Percentiles rank a stretch among this genome's conserved stretches.
These are phyloP conservation scores for Fukomys damarensis DNA, from an alignment of 2,113 vertebrate species.

Conservation along the genomic window DNA sequence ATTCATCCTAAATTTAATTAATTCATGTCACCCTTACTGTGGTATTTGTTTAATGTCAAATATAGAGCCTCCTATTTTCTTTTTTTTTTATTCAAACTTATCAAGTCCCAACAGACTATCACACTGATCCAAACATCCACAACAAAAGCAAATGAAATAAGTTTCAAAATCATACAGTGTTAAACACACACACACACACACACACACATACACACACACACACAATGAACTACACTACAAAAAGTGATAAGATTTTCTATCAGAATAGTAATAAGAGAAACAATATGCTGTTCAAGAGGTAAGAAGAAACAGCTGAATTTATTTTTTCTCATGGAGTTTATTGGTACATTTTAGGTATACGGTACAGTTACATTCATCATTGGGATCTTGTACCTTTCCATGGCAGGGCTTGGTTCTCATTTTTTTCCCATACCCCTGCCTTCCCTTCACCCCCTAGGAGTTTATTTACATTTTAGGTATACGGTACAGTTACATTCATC, in stretches of 20 bases:
- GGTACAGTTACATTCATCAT: no score
- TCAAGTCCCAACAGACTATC: not conserved
- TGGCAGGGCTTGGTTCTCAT: no score
- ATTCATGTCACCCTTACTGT: slow-evolving; percentile 6
- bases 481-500: no score
- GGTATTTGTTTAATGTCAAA: slow-evolving; percentile 11
- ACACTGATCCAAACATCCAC: not conserved
- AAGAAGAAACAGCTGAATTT: not conserved
- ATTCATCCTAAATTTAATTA: not conserved
- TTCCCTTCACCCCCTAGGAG: no score
- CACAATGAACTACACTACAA: not conserved
- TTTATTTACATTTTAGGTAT: no score
- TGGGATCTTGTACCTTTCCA: no score
- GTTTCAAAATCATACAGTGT: not conserved
- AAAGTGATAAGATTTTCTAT: not conserved
- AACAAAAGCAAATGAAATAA: not conserved
- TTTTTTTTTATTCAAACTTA: not conserved
- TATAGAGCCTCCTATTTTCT: no score
- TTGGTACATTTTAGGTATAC: no score
- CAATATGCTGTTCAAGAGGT: not conserved
- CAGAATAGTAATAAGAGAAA: not conserved
- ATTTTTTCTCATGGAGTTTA: no score
- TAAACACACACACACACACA: not conserved
- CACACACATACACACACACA: no score
- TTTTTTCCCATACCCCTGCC: no score